Conservation (phyloP, 2,888 invertebrate species). For the Himalopsyche japonica region DNA sequence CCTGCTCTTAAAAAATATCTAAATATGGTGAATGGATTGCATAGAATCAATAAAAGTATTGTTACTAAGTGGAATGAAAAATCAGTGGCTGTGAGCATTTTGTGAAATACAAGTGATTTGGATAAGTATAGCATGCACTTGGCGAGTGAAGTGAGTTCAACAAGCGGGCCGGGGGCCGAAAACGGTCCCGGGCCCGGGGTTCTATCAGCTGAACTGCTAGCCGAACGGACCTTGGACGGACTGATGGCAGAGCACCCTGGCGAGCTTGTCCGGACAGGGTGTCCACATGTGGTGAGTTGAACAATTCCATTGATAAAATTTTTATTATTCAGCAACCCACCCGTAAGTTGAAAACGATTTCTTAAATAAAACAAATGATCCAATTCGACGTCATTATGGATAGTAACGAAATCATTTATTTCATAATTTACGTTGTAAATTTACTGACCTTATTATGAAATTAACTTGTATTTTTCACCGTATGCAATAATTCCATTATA, state of each 20-base stretch:
- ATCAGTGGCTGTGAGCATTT: background rate
- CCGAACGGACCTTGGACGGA: slow-evolving; percentile 84
- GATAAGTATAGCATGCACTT: slow-evolving; percentile 66
- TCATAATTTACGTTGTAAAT: too few species aligned
- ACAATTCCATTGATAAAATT: background rate
- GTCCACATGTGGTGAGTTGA: slow-evolving; percentile 82
- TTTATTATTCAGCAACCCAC: too few species aligned
- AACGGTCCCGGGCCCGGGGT: slow-evolving; percentile 86
- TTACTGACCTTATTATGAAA: too few species aligned
- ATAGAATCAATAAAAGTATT: background rate
- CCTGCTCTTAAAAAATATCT: background rate
- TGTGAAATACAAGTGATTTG: background rate
- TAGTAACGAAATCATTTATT: too few species aligned
- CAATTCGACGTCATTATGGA: too few species aligned
- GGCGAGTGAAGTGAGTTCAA: slow-evolving; percentile 77
- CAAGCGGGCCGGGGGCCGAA: slow-evolving; percentile 62
- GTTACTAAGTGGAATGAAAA: background rate
- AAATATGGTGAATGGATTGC: background rate
- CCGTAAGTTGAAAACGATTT: too few species aligned
- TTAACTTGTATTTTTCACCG: too few species aligned
- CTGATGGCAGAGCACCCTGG: slow-evolving; percentile 89
- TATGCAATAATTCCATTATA: too few species aligned
- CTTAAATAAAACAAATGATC: too few species aligned
- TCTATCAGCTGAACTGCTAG: slow-evolving; percentile 81
- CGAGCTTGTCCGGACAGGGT: slow-evolving; percentile 88